phyloP scores from a whole-genome alignment of 2,888 invertebrate species.

The Isotomurus palustris region DNA sequence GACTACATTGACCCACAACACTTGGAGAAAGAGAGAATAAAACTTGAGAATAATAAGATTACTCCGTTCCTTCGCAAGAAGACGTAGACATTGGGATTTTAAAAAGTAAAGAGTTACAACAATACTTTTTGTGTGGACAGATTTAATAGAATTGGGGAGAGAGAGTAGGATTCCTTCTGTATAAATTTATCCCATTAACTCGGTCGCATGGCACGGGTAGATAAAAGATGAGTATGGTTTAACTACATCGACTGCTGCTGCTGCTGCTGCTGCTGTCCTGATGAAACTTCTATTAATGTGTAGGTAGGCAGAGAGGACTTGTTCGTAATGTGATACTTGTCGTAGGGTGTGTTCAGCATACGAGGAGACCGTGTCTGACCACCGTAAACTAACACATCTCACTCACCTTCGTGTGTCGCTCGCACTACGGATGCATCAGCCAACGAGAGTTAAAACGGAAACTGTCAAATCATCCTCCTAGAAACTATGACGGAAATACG shows the following conservation, averaged over 20 bases:
- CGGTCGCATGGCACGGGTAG: constrained; percentile 7
- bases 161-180: neutral
- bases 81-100: no score
- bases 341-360: neutral
- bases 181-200: constrained; percentile 10
- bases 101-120: neutral
- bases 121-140: neutral
- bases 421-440: neutral
- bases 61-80: no score
- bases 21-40: no score
- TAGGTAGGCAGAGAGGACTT: neutral
- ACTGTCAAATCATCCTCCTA: constrained; percentile 31
- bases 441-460: constrained; percentile 28
- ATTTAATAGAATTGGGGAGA: neutral
- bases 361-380: neutral
- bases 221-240: neutral
- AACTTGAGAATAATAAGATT: no score
- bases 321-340: neutral
- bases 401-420: neutral
- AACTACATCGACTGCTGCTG: neutral
- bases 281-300: neutral
- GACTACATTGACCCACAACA: no score
- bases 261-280: neutral
- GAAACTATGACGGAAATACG: constrained; percentile 28
- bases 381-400: neutral